Conservation (phyloP, 2,113 vertebrate genomes). For the Heterochromis multidens region DNA sequence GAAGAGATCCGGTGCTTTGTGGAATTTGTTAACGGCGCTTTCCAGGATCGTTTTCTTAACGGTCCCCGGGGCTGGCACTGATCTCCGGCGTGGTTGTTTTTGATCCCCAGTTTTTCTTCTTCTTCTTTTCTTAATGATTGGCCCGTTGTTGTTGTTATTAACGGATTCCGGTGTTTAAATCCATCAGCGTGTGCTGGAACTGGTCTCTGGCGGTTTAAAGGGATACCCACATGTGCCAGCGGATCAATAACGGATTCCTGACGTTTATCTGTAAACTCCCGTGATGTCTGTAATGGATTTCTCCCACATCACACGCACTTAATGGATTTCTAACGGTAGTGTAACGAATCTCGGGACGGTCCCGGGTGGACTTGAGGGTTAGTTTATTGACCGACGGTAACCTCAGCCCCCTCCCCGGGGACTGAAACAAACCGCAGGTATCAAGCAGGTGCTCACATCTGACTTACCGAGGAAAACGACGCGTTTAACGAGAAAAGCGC, state of each 20-base stretch:
- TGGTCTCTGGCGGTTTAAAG: not conserved
- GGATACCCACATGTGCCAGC: not conserved
- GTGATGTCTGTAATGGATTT: not conserved
- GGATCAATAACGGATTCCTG: not conserved
- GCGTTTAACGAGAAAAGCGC: not conserved
- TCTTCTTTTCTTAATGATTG: not conserved
- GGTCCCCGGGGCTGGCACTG: not conserved
- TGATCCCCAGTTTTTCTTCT: not conserved
- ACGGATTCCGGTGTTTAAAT: not conserved
- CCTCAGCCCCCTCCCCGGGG: not conserved
- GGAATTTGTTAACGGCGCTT: slow-evolving; percentile 4
- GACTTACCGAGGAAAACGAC: not conserved
- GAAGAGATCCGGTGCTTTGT: not conserved
- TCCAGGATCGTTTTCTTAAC: not conserved
- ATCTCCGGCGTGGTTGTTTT: not conserved
- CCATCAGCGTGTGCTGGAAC: not conserved
- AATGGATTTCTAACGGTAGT: not conserved
- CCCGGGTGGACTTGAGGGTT: not conserved
- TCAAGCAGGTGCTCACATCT: not conserved
- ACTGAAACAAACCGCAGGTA: not conserved
- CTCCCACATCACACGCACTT: not conserved
- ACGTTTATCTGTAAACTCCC: not conserved
- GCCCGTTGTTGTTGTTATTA: not conserved
- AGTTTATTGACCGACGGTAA: not conserved
- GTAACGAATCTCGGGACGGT: not conserved